These are phyloP conservation scores for Cardiocondyla obscurior DNA, from an alignment of 1,140 invertebrate genomes.

Conservation along the genomic window DNA sequence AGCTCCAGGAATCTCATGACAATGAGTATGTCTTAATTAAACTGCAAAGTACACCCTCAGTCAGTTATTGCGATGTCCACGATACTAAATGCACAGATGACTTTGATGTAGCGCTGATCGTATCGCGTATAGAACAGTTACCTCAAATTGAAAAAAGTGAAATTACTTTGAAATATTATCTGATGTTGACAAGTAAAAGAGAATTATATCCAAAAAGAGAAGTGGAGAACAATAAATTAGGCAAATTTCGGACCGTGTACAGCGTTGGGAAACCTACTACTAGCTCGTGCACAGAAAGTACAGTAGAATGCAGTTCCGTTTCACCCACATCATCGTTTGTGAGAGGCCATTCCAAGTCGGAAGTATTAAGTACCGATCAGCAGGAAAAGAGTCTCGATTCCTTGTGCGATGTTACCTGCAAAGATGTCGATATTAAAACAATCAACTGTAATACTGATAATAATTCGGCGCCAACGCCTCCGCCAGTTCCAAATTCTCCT, in stretches of 20 bases:
- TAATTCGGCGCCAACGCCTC: slow-evolving; percentile 77
- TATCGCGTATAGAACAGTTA: slow-evolving; percentile 85
- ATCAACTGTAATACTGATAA: slow-evolving; percentile 33
- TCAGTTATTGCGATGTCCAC: slow-evolving; percentile 87
- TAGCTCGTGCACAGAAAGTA: slow-evolving; percentile 73
- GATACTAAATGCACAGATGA: slow-evolving; percentile 87
- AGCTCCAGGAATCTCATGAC: slow-evolving; percentile 78
- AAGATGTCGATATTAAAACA: slow-evolving; percentile 13
- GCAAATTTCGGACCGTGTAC: slow-evolving; percentile 87
- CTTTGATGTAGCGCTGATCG: slow-evolving; percentile 89
- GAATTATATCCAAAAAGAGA: slow-evolving; percentile 89
- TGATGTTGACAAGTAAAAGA: slow-evolving; percentile 88
- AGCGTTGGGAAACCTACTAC: slow-evolving; percentile 78
- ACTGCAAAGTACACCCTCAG: slow-evolving; percentile 84
- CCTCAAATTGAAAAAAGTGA: slow-evolving; percentile 79
- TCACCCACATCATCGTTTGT: slow-evolving; percentile 49
- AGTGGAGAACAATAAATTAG: slow-evolving; percentile 86
- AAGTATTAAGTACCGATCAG: slow-evolving; percentile 24
- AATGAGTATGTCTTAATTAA: slow-evolving; percentile 87
- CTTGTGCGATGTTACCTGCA: neutral
- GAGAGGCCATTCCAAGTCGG: slow-evolving; percentile 44
- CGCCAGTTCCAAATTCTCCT: slow-evolving; percentile 80
- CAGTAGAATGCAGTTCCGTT: slow-evolving; percentile 72
- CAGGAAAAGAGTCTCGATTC: slow-evolving; percentile 1
- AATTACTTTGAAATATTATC: slow-evolving; percentile 89